phyloP scores from a whole-genome alignment of 1,140 invertebrate genomes.

The Aleiodes sp. region DNA sequence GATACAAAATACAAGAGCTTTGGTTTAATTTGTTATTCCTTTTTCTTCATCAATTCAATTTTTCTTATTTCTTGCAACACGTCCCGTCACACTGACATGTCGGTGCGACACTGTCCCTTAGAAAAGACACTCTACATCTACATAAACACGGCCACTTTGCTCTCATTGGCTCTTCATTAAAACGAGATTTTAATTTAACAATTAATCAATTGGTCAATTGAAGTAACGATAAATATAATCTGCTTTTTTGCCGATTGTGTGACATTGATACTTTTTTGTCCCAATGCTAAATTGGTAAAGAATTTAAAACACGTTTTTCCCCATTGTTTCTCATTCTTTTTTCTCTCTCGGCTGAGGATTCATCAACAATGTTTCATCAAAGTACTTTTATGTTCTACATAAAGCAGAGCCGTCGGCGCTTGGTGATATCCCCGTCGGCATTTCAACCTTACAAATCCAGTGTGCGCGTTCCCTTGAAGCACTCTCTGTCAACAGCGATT shows the following conservation, averaged over 20 bases:
- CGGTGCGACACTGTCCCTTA: neutral
- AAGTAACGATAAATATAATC: neutral
- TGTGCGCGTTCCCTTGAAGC: neutral
- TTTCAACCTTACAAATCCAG: too few relatives aligned
- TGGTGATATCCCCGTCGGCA: slow-evolving; percentile 19
- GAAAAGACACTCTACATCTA: neutral
- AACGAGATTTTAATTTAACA: slow-evolving; percentile 1
- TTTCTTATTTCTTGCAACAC: neutral
- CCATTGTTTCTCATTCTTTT: neutral
- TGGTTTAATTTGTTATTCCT: neutral
- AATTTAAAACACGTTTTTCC: neutral
- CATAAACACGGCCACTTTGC: neutral
- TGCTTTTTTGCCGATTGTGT: neutral
- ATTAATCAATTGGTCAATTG: neutral
- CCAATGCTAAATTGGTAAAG: too few relatives aligned
- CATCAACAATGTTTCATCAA: neutral
- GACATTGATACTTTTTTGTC: neutral
- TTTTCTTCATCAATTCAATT: too few relatives aligned
- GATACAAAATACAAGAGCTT: neutral
- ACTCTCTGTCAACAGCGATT: slow-evolving; percentile 42
- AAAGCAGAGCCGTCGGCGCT: neutral
- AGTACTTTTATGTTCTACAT: neutral
- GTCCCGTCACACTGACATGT: slow-evolving; percentile 16
- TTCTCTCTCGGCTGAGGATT: neutral
- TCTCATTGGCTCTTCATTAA: neutral